These are phyloP conservation scores for Bathynomus jamesi DNA, from an alignment of 1,140 invertebrate species.

Conservation along the genomic window DNA sequence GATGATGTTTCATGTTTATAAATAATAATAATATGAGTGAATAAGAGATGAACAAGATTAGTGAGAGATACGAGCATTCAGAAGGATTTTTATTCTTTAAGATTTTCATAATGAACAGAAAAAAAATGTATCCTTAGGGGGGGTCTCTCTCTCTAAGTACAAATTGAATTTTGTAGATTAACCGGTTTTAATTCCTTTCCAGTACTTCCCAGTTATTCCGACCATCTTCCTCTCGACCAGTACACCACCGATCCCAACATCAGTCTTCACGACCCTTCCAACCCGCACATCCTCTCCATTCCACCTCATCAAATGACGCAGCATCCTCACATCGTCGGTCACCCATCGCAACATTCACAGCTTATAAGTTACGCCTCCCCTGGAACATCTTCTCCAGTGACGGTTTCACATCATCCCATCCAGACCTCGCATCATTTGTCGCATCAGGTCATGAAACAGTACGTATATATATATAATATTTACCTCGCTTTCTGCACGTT, in stretches of 20 bases:
- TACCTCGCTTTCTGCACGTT: neutral
- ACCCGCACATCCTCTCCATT: neutral
- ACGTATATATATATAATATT: neutral
- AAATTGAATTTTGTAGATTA: constrained; percentile 2
- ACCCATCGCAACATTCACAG: neutral
- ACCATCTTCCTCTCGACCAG: neutral
- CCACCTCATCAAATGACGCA: neutral
- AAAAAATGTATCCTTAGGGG: constrained; percentile 4
- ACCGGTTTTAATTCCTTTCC: neutral
- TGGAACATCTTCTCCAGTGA: neutral
- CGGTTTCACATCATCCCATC: neutral
- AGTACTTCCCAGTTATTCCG: neutral
- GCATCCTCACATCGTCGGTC: neutral
- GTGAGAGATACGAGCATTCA: neutral
- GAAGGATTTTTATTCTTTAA: constrained; percentile 5
- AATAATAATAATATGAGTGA: neutral
- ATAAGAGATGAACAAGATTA: neutral
- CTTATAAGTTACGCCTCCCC: neutral
- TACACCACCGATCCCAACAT: neutral
- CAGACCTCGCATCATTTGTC: neutral
- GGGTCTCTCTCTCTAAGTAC: neutral
- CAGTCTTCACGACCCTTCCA: neutral
- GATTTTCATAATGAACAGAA: constrained; percentile 1
- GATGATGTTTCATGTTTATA: no score
- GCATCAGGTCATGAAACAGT: neutral